A percentile compares a stretch with the other conserved stretches of the same genome.
Conservation (phyloP, 2,888 invertebrate species). For the Polydesmus complanatus region DNA sequence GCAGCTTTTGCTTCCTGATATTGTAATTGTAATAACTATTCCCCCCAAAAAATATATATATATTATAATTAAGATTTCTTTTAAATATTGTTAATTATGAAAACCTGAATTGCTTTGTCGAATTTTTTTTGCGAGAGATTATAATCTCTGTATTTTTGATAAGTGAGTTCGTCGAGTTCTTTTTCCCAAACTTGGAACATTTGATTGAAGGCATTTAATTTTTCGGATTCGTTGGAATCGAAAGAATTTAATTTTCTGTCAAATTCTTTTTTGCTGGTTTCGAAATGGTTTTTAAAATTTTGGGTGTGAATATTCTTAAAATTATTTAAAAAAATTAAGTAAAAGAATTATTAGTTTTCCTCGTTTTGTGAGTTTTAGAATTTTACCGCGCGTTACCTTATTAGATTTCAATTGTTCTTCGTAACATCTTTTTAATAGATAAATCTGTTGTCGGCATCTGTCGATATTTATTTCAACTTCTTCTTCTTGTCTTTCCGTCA, state of each 20-base stretch:
- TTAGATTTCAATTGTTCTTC: conserved; percentile 3
- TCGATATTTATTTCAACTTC: conserved; percentile 10
- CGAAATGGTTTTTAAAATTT: conserved; percentile 1
- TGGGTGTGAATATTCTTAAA: not conserved
- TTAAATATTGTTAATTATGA: not conserved
- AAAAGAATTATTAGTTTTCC: not conserved
- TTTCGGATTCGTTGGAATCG: not conserved
- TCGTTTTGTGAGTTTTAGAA: not conserved
- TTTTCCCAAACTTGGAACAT: conserved; percentile 7
- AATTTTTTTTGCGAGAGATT: not conserved
- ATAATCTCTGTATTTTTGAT: not conserved
- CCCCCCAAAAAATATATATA: not conserved
- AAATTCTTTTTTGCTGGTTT: conserved; percentile 1
- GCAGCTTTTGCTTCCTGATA: conserved; percentile 3
- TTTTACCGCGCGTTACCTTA: not conserved
- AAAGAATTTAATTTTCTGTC: not conserved
- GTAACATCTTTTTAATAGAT: conserved; percentile 1
- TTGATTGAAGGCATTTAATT: not conserved
- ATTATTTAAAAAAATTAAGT: not conserved
- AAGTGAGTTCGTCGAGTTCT: conserved; percentile 6
- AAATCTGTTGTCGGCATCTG: conserved; percentile 4
- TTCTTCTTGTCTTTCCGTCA: conserved; percentile 9
- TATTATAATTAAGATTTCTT: not conserved
- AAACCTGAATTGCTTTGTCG: conserved; percentile 3
- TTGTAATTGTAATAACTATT: conserved; percentile 1